phyloP scores from a whole-genome alignment of 1,140 invertebrate genomes.

The Drosophila pallidifrons region DNA sequence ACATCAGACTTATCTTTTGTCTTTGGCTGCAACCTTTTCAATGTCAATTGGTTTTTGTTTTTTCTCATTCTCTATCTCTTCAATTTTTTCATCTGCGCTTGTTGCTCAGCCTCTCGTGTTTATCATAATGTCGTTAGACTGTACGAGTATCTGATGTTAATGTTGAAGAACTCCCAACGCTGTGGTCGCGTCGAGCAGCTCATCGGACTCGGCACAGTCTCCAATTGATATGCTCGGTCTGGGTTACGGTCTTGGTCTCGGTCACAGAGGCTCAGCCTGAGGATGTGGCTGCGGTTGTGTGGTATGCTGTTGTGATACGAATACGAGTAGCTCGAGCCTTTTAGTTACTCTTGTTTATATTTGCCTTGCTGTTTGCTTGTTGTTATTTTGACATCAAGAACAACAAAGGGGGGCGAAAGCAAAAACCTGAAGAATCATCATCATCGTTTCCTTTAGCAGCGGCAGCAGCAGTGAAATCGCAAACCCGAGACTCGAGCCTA shows the following conservation, averaged over 20 bases:
- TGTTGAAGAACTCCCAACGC: slow-evolving; percentile 36
- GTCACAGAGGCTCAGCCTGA: background rate
- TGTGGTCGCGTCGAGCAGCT: slow-evolving; percentile 25
- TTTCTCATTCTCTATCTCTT: background rate
- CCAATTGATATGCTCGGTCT: background rate
- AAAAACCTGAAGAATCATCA: slow-evolving; percentile 20
- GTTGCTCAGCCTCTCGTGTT: slow-evolving; percentile 48
- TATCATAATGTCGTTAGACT: slow-evolving; percentile 72
- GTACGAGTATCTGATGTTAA: slow-evolving; percentile 39
- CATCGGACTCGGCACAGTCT: slow-evolving; percentile 22
- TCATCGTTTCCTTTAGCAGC: slow-evolving; percentile 9
- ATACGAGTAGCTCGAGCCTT: slow-evolving; percentile 40
- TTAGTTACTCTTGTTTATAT: slow-evolving; percentile 69
- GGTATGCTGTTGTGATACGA: slow-evolving; percentile 3
- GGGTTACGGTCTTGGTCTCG: background rate
- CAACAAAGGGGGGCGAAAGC: slow-evolving; percentile 32
- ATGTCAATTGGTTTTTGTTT: slow-evolving; percentile 69
- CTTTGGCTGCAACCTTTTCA: slow-evolving; percentile 54
- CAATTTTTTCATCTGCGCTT: background rate
- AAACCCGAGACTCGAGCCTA: background rate
- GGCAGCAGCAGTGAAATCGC: background rate
- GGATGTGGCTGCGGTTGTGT: slow-evolving; percentile 9
- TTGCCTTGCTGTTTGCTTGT: slow-evolving; percentile 55
- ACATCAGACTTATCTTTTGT: slow-evolving; percentile 35
- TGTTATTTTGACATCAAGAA: slow-evolving; percentile 65